Percentiles rank a stretch among this genome's conserved stretches.
Evolutionary conservation across 2,113 vertebrate genomes (phyloP).

Genomic region (Athene noctua): DNA sequence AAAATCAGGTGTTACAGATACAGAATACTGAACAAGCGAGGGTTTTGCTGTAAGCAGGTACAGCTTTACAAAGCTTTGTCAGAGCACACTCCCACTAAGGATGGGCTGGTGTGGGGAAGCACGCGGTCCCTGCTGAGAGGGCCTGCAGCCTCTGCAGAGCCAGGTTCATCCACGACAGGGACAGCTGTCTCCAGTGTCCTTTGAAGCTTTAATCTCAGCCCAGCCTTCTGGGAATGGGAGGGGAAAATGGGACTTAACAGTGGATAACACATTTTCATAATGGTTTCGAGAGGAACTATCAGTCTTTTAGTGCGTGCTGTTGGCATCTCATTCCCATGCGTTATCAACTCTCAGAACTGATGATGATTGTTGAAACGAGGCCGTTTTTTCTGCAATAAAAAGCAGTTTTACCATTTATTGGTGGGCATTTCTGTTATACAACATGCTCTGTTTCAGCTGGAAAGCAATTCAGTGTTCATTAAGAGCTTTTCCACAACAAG

Average conservation of each 20-base stretch:
- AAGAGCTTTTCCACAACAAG: neutral
- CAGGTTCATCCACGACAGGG: accelerated
- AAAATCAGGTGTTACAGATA: neutral
- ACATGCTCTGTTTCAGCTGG: neutral
- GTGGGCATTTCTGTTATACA: neutral
- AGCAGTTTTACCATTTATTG: neutral
- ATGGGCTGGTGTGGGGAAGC: neutral
- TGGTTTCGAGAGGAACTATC: neutral
- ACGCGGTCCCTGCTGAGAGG: neutral
- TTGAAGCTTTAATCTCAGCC: neutral
- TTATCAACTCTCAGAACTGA: neutral
- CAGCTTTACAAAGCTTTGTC: neutral
- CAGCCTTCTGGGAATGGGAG: neutral
- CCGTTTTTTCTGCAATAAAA: neutral
- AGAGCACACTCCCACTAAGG: accelerated
- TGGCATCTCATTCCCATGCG: neutral
- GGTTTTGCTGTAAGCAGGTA: neutral
- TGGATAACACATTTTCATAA: neutral
- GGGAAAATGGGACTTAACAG: neutral
- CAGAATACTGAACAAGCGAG: neutral
- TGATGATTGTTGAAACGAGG: neutral
- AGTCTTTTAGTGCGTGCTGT: neutral
- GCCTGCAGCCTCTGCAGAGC: neutral
- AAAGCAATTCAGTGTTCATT: neutral
- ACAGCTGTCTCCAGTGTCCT: neutral